These are phyloP conservation scores for Bucorvus abyssinicus DNA, from an alignment of 2,797 vertebrate genomes.

Conservation along the genomic window DNA sequence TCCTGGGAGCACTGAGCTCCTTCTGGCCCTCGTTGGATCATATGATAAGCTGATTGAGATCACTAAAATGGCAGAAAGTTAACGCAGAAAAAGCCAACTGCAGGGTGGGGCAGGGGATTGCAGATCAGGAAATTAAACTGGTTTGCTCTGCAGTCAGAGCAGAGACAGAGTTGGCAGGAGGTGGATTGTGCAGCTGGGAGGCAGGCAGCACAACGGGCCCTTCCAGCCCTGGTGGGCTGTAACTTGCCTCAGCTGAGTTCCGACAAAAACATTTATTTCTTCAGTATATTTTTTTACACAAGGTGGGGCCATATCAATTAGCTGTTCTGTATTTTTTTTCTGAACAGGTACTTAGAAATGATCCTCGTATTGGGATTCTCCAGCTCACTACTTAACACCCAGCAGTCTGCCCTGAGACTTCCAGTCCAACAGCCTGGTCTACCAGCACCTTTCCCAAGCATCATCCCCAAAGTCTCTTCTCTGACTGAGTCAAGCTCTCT, in stretches of 20 bases:
- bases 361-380: not conserved
- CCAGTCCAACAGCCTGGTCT: not conserved
- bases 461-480: not conserved
- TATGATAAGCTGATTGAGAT: conserved; percentile 53
- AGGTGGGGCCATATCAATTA: not conserved
- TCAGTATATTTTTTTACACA: not conserved
- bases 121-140: conserved; percentile 19
- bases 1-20: not conserved
- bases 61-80: conserved; percentile 54
- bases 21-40: conserved; percentile 43
- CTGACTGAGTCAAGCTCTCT: not conserved
- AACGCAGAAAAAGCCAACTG: conserved; percentile 8
- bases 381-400: not conserved
- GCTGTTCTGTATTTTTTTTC: not conserved
- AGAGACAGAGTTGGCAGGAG: not conserved
- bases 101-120: not conserved
- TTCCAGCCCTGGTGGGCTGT: not conserved
- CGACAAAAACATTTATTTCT: not conserved
- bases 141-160: not conserved
- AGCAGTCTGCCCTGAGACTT: not conserved
- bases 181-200: not conserved
- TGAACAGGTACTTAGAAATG: not conserved
- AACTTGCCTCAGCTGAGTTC: not conserved
- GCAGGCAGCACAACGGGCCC: not conserved
- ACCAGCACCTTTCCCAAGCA: not conserved